Evolutionary conservation across 2,113 vertebrate genomes (phyloP).

Genomic region (Delphinus delphis): DNA sequence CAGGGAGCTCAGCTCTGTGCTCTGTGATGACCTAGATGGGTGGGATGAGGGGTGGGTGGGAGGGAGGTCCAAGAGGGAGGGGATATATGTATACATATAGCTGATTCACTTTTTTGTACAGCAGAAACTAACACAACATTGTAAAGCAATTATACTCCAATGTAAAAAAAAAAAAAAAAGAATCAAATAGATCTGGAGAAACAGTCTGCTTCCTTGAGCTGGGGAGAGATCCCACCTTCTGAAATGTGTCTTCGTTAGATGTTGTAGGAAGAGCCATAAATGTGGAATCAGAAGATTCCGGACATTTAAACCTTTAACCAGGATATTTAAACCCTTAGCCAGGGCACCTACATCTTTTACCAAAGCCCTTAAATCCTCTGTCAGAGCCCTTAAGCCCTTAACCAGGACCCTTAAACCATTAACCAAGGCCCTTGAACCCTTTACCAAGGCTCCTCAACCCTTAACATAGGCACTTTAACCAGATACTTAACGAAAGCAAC

Average conservation of each 20-base stretch:
- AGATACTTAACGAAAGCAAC: not conserved
- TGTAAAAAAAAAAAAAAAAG: too few species aligned
- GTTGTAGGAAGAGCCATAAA: not conserved
- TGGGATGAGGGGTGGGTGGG: too few species aligned
- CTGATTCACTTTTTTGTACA: too few species aligned
- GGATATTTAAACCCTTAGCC: not conserved
- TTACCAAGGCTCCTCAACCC: not conserved
- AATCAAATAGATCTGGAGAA: not conserved
- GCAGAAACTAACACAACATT: too few species aligned
- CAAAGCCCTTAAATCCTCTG: not conserved
- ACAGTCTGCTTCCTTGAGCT: not conserved
- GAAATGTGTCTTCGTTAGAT: not conserved
- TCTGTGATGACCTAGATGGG: too few species aligned
- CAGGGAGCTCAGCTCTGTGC: too few species aligned
- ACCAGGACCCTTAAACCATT: not conserved
- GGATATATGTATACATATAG: too few species aligned
- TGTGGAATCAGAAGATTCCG: not conserved
- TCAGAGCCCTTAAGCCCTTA: not conserved
- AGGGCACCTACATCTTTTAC: not conserved
- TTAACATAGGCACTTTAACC: not conserved
- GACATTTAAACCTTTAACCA: not conserved
- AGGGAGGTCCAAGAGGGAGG: too few species aligned
- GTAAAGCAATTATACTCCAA: too few species aligned
- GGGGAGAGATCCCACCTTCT: not conserved
- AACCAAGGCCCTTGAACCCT: not conserved